Evolutionary conservation across 2,113 vertebrate genomes (phyloP), one percentile per base, ranked within the genome.

Genomic region (Oceanites oceanicus): DNA sequence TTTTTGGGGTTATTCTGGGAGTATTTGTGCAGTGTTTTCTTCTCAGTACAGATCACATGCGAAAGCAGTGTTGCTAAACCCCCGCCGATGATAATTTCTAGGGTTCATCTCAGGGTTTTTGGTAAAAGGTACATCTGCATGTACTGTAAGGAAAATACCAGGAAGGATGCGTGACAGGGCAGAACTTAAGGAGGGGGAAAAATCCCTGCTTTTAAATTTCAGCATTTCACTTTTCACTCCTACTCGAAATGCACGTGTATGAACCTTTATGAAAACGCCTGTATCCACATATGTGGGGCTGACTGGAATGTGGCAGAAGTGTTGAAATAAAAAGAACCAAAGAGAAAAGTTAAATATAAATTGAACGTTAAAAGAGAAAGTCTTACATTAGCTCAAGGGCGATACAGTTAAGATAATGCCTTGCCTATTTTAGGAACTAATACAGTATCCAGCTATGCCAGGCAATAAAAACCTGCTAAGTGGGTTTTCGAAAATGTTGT

Each of bases 401-500:
- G 1, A 45, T 95, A 85, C 13, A 76, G 77, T 85, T 91, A 47
- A 89, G 63, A 42, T 92, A 79, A 77, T 77, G 58, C 45, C 36
- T 32, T 87, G 19, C 26, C 58, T 92, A 1, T 95, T 88, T 86
- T 90, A 79, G 90, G 74, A 73, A 94, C 90, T 36, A 86, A 61
- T 56, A 44, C 62, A 59, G 55, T 79, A 87, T 85, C 80, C 36
- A 68, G 36, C 50, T 67, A 58, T 79, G 47, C 42, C 36, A 89
- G 61, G 53, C 59, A 78, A 67, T 94, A 92, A 74, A 66, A 96
- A 86, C 36, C 92, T 86, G 90, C 90, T 83, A 92, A 96, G 68
- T 78, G 94, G 49, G 42, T 91, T 97, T 96, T 92, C 0, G 30
- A 94, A 95, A 94, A 61, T 80, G 80, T 92, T 94, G 66, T 96